Conservation (phyloP, 1,140 invertebrate species). For the Melanaphis sacchari region DNA sequence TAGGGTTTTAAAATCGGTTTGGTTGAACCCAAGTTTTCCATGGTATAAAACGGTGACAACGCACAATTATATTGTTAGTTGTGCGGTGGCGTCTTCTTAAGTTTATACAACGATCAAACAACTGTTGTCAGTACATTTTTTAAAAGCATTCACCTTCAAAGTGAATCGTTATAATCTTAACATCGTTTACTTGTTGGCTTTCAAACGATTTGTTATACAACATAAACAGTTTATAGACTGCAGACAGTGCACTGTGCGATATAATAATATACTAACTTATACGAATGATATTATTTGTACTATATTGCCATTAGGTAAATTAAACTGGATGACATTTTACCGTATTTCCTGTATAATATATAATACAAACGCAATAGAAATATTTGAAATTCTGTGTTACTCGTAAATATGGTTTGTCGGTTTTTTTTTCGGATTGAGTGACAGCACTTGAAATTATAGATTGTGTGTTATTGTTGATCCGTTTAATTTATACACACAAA, state of each 20-base stretch:
- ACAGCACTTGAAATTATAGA: slow-evolving; percentile 48
- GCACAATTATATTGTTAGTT: too few relatives aligned
- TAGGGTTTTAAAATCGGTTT: too few relatives aligned
- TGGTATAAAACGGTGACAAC: too few relatives aligned
- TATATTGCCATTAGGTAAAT: not conserved
- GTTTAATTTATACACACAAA: slow-evolving; percentile 39
- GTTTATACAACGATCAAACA: too few relatives aligned
- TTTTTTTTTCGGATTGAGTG: slow-evolving; percentile 20
- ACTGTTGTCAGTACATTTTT: not conserved
- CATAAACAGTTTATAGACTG: too few relatives aligned
- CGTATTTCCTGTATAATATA: not conserved
- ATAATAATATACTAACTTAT: not conserved
- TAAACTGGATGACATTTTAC: not conserved
- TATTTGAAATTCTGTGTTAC: not conserved
- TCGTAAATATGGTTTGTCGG: slow-evolving; percentile 16
- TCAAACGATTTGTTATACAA: not conserved
- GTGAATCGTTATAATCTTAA: not conserved
- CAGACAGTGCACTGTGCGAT: not conserved
- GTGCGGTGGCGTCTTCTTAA: too few relatives aligned
- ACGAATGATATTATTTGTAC: too few relatives aligned
- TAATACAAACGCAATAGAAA: not conserved
- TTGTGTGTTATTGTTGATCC: slow-evolving; percentile 43
- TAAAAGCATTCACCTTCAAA: not conserved
- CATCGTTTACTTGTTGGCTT: not conserved
- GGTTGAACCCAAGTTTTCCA: too few relatives aligned